Conservation (phyloP, 2,888 invertebrate species). For the Meta bourneti region DNA sequence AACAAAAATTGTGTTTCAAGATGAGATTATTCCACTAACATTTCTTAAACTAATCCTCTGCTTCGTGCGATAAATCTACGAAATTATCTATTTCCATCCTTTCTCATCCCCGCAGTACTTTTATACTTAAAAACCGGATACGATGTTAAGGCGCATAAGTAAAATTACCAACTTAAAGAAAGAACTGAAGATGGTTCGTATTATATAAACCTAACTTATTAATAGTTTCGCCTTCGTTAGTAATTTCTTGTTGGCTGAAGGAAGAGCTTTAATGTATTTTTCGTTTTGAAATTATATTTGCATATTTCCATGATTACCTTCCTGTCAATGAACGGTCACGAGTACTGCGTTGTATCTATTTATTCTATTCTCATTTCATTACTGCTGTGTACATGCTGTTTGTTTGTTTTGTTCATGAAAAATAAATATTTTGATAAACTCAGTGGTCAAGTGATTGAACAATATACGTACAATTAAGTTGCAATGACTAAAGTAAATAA, state of each 20-base stretch:
- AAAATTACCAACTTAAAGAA: neutral
- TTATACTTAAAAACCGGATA: slow-evolving; percentile 7
- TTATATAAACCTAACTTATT: no score
- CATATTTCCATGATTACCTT: slow-evolving; percentile 27
- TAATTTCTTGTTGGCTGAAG: slow-evolving; percentile 38
- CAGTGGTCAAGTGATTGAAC: neutral
- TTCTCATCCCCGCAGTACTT: slow-evolving; percentile 63
- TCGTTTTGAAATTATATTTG: slow-evolving; percentile 16
- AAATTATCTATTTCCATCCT: no score
- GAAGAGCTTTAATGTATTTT: slow-evolving; percentile 56
- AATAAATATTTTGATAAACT: slow-evolving; percentile 47
- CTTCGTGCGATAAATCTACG: no score
- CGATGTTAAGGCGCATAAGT: slow-evolving; percentile 21
- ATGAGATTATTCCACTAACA: no score
- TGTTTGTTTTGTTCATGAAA: slow-evolving; percentile 70
- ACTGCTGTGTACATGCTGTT: slow-evolving; percentile 75
- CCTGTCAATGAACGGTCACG: slow-evolving; percentile 43
- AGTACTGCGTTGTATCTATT: slow-evolving; percentile 75
- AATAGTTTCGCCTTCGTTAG: neutral
- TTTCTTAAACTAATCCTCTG: no score
- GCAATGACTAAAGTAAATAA: no score
- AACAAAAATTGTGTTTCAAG: no score
- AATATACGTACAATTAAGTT: no score
- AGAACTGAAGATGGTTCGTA: neutral
- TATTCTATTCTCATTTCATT: slow-evolving; percentile 76